A percentile compares a stretch with the other conserved stretches of the same genome.
Evolutionary conservation across 1,140 invertebrate genomes (phyloP).

Genomic region (Drosophila mauritiana): DNA sequence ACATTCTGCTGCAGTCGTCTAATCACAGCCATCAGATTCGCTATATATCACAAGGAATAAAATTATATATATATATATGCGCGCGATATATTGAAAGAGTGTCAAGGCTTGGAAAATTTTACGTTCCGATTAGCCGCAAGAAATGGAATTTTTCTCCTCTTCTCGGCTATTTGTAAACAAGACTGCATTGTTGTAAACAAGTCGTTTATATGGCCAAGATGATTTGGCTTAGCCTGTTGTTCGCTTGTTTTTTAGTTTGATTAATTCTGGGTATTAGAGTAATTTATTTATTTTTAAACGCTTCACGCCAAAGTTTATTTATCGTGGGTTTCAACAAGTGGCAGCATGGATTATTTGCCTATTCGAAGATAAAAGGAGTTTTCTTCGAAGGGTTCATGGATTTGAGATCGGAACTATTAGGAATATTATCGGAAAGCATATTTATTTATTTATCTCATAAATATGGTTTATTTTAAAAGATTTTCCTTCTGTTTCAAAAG

Average conservation of each 20-base stretch:
- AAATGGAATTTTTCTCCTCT: slow-evolving; percentile 54
- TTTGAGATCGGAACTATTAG: neutral
- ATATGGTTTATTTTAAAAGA: neutral
- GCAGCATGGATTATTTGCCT: neutral
- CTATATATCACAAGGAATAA: slow-evolving; percentile 35
- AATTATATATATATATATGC: slow-evolving; percentile 8
- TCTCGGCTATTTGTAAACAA: slow-evolving; percentile 73
- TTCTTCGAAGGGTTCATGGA: neutral
- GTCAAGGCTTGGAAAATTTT: slow-evolving; percentile 78
- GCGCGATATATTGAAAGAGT: slow-evolving; percentile 59
- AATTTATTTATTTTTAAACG: slow-evolving; percentile 80
- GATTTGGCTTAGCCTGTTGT: slow-evolving; percentile 35
- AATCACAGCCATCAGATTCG: slow-evolving; percentile 51
- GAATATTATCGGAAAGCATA: neutral
- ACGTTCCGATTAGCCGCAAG: slow-evolving; percentile 54
- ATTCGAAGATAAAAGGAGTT: slow-evolving; percentile 29
- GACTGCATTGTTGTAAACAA: slow-evolving; percentile 74
- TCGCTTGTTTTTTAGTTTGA: slow-evolving; percentile 55
- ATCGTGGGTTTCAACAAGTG: slow-evolving; percentile 4
- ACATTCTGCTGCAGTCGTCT: slow-evolving; percentile 54
- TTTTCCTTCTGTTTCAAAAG: neutral
- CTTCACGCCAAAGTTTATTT: slow-evolving; percentile 34
- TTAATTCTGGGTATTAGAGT: slow-evolving; percentile 69
- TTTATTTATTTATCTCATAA: neutral
- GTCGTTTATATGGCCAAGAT: slow-evolving; percentile 62